Evolutionary conservation across 2,888 invertebrate genomes (phyloP), one percentile per base, ranked within the genome.

Genomic region (Leucophora obtusa): DNA sequence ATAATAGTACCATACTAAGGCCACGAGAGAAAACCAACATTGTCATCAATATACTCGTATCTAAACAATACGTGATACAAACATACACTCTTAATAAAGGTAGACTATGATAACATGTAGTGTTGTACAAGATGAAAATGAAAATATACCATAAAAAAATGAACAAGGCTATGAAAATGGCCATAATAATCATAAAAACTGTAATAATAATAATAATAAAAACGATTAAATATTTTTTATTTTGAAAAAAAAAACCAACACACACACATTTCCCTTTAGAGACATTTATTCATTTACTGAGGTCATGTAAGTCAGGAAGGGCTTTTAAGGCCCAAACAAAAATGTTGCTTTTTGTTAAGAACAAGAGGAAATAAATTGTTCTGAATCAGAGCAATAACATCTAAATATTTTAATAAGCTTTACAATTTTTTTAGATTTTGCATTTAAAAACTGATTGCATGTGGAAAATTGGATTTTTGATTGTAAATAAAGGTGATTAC

Each of bases 131-230:
- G 14, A 62, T 56, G 54, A 47, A 60, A 66, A 9, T 11, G 60
- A 18, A 6, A 28, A 66, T 66, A 28, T 63, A 14, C 7, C 28
- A 51, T 10, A 58, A 62, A 78, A 68, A 24, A 58, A 33, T 51
- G 58, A 47, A 69, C 33, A 47, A 47, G 59, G 14, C 70, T 15
- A 59, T 70, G 35, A 59, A 70, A 51, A 24, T 72, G 72, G 35
- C 68, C 50, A 70, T 62, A 77, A 77, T 70, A 60, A 69, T 60
- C 69, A 70, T 76, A 81, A 76, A 77, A 73, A 70, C 70, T 59
- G 66, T 66, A 53, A 62, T 71, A 75, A 79, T 71, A 75, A 79
- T 71, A 75, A 75, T 63, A 76, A 76, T 76, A 81, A 81, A 81
- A 73, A n/a, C 80, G 69, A 73, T 81, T 81, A 73, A 81, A 70